Evolutionary conservation across 2,797 vertebrate species (phyloP), one percentile per base, ranked within the genome.

Genomic region (Anabas testudineus): DNA sequence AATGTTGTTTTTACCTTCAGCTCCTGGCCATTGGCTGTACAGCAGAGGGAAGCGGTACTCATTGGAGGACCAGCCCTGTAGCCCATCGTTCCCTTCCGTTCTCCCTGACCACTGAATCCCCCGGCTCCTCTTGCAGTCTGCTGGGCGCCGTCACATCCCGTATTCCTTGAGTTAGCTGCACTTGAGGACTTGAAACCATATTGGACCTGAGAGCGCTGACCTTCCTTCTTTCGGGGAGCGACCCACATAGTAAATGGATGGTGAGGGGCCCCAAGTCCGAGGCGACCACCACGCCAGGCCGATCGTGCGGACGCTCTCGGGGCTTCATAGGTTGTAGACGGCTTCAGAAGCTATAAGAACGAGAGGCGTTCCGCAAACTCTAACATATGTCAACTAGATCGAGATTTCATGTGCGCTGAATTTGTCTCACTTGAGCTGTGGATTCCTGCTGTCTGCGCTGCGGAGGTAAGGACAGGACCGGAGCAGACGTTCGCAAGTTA

Each of bases 161-260:
- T 28, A 59, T 74, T 76, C 86, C 79, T 74, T 16, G 36, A 55
- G 15, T 86, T 97, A 99, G 92, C 97, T 99, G 90, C 97, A 99
- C 90, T 99, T 99, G 93, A 99, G 83, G 97, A 99, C 94, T 97
- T 99, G 83, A 99, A 62, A 99, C 96, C 97, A 99, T 99, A 90
- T 99, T 99, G 83, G n/a, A n/a, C n/a, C n/a, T n/a, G 97, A 99
- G 77, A 99, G 96, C 91, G 97, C 86, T 99, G n/a, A n/a, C n/a
- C n/a, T n/a, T n/a, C n/a, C 97, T 82, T 99, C 97, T 92, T 98
- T 98, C 26, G 97, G 96, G 71, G 95, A 96, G 87, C 97, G 96
- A 75, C 97, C 97, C 0, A 99, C 95, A 10, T 99, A 99, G 93
- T 99, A 99, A 78, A 99, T n/a, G 94, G 91, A 99, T 99, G 84